phyloP scores from a whole-genome alignment of 2,888 invertebrate genomes.

The Unio delphinus region DNA sequence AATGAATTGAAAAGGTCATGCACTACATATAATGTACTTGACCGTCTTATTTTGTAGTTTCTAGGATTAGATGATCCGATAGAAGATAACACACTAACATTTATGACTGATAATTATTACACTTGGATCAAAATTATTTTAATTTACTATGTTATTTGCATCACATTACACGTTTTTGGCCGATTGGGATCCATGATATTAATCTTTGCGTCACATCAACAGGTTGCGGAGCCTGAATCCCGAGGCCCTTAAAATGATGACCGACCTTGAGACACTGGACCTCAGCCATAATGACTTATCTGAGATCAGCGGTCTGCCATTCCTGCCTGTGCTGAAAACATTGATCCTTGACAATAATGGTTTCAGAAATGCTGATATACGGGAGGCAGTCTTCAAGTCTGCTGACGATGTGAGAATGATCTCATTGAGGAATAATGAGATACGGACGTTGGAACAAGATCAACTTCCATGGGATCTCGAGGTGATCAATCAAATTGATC shows the following conservation, averaged over 20 bases:
- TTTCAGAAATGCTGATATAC: constrained; percentile 15
- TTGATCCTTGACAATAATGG: constrained; percentile 24
- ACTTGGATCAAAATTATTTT: too few species aligned
- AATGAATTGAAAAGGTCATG: too few species aligned
- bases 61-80: too few species aligned
- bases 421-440: constrained; percentile 26
- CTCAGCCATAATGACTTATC: constrained; percentile 27
- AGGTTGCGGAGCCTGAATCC: constrained; percentile 7
- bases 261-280: constrained; percentile 17
- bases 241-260: constrained; percentile 19
- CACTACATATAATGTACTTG: too few species aligned
- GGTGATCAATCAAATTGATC: constrained; percentile 13
- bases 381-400: constrained; percentile 9
- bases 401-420: constrained; percentile 20
- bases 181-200: too few species aligned
- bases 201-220: constrained; percentile 4
- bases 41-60: too few species aligned
- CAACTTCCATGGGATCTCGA: constrained; percentile 25
- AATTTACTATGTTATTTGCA: too few species aligned
- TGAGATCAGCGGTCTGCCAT: constrained; percentile 20
- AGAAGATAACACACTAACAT: too few species aligned
- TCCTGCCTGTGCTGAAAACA: constrained; percentile 21
- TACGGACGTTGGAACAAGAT: constrained; percentile 16
- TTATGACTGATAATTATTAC: too few species aligned
- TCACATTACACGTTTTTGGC: too few species aligned